Evolutionary conservation across 2,888 invertebrate genomes (phyloP), one percentile per base, ranked within the genome.

Genomic region (Scaptomyza caliginosa): DNA sequence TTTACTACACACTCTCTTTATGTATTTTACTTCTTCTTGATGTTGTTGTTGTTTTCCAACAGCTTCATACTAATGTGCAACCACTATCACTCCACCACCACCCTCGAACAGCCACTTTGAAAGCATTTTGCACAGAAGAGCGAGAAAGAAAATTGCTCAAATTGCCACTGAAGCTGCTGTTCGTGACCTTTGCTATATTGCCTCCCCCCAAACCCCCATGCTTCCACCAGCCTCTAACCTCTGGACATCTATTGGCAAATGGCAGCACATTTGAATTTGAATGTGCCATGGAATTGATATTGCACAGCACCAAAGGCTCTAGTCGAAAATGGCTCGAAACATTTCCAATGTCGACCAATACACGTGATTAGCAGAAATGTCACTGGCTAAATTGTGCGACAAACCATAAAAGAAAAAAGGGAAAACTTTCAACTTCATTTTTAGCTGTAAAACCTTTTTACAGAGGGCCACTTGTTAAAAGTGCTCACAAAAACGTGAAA

Each of bases 51-150:
- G 64, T 66, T 60, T 68, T 74, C 38, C 19, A 68, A 28, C 23
- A 32, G 52, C 30, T 69, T 60, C 67, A 57, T 68, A 68, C 80
- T 76, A 86, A 86, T 81, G 83, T 86, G 76, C 67, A 57, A 21
- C 49, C 55, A 55, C 52, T 45, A 30, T n/a, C 43, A n/a, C 1
- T n/a, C n/a, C n/a, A n/a, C n/a, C n/a, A n/a, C 30, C 4, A 28
- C 17, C 13, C 30, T 3, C 28, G 13, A 4, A 40, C 51, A 57
- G 26, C 52, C 56, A 58, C 36, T 55, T 85, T 67, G 42, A 79
- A 65, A 78, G 62, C 77, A 76, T 68, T 78, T 77, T 63, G 52
- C 57, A 40, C 32, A 32, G 28, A 34, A 52, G 40, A 32, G 19
- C 32, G 54, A 50, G 43, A 65, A 24, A 30, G 38, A 45, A 83